These are phyloP conservation scores for Frieseomelitta varia DNA, from an alignment of 1,140 invertebrate genomes.

Conservation along the genomic window DNA sequence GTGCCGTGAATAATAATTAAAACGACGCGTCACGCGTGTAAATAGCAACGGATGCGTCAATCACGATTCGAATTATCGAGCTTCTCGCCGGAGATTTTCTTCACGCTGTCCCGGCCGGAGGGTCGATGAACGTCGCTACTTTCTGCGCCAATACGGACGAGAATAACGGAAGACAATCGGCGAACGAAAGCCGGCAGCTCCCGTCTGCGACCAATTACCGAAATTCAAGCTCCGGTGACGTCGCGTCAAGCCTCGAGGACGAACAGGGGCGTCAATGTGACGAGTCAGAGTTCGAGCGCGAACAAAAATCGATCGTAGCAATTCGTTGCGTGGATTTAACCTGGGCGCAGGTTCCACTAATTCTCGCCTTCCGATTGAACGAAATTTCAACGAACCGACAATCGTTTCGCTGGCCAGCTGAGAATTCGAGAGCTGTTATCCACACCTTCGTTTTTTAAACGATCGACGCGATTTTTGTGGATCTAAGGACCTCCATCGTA, in stretches of 20 bases:
- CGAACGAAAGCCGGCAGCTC: conserved; percentile 19
- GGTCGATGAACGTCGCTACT: neutral
- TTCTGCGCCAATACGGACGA: neutral
- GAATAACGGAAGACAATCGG: conserved; percentile 6
- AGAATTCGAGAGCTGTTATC: neutral
- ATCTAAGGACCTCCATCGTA: too few relatives aligned
- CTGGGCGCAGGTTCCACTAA: neutral
- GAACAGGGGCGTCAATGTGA: conserved; percentile 18
- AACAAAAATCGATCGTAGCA: conserved; percentile 49
- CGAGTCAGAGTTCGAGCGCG: conserved; percentile 41
- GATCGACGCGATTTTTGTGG: too few relatives aligned
- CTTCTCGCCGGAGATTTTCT: too few relatives aligned
- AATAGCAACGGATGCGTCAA: too few relatives aligned
- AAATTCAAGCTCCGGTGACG: conserved; percentile 47
- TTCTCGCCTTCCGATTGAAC: conserved; percentile 1
- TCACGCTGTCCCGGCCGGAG: too few relatives aligned
- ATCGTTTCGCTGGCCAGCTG: too few relatives aligned
- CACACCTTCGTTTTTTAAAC: too few relatives aligned
- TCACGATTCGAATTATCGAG: neutral
- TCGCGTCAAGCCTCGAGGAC: conserved; percentile 19
- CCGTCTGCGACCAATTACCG: conserved; percentile 51
- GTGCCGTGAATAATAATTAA: too few relatives aligned
- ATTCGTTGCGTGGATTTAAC: conserved; percentile 7
- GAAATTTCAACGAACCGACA: neutral
- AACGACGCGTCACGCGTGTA: too few relatives aligned